A percentile compares a stretch with the other conserved stretches of the same genome.
Conservation (phyloP, 2,113 vertebrate genomes). For the Tachycineta bicolor region DNA sequence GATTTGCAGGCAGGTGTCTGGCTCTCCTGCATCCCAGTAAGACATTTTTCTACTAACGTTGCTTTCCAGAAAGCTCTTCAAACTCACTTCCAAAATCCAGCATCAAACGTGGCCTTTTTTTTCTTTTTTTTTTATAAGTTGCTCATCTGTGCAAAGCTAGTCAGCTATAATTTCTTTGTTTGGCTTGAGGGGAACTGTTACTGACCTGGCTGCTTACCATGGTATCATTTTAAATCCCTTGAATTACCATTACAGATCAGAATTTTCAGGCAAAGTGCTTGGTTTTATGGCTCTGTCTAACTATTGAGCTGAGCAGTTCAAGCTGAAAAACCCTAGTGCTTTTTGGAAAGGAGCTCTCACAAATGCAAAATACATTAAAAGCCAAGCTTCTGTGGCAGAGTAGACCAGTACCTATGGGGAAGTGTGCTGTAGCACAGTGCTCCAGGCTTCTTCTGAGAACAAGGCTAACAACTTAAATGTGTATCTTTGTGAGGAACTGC, state of each 20-base stretch:
- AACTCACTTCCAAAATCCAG: not conserved
- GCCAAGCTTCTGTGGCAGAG: not conserved
- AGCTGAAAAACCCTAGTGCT: slow-evolving; percentile 23
- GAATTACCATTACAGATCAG: not conserved
- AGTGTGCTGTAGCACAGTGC: not conserved
- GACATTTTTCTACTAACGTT: not conserved
- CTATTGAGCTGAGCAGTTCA: slow-evolving; percentile 14
- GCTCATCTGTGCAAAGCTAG: not conserved
- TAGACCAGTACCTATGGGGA: not conserved
- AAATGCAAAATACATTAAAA: not conserved
- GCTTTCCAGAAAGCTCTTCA: slow-evolving; percentile 39
- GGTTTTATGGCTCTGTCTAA: not conserved
- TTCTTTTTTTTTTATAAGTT: not conserved
- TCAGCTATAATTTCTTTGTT: not conserved
- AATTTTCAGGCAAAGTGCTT: slow-evolving; percentile 5
- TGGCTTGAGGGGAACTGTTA: not conserved
- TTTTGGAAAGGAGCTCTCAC: not conserved
- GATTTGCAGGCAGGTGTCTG: slow-evolving; percentile 54
- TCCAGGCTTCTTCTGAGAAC: not conserved
- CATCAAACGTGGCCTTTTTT: not conserved
- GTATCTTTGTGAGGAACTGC: not conserved
- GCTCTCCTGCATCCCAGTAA: not conserved
- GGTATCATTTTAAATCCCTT: not conserved
- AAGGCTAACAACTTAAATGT: not conserved
- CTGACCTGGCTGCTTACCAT: not conserved